These are phyloP conservation scores for Saccostrea cuccullata DNA, from an alignment of 1,140 invertebrate genomes.

Conservation along the genomic window DNA sequence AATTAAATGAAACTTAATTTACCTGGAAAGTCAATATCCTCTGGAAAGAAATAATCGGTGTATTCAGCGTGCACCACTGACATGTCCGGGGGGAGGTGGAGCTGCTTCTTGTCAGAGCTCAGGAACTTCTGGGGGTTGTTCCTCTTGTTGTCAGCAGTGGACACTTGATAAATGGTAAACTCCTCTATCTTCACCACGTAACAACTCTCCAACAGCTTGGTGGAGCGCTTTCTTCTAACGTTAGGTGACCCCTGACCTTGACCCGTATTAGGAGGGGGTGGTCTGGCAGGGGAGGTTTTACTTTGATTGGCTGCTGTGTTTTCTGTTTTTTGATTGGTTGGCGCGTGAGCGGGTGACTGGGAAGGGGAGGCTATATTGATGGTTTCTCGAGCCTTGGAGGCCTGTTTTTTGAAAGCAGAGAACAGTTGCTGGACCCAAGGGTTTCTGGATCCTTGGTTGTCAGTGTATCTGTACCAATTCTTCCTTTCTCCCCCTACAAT, in stretches of 20 bases:
- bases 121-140: constrained; percentile 89
- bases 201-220: constrained; percentile 94
- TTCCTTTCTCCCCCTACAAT: constrained; percentile 85
- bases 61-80: constrained; percentile 96
- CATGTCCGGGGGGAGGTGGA: constrained; percentile 91
- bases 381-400: constrained; percentile 62
- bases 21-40: constrained; percentile 94
- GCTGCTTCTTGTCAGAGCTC: constrained; percentile 90
- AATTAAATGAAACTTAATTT: constrained; percentile 53
- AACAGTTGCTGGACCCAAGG: constrained; percentile 79
- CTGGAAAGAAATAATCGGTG: constrained; percentile 98
- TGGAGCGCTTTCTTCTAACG: constrained; percentile 60
- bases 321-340: background rate
- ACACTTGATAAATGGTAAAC: constrained; percentile 76
- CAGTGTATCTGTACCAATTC: constrained; percentile 87
- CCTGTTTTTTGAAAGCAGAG: constrained; percentile 74
- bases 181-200: constrained; percentile 93
- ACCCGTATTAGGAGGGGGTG: constrained; percentile 45
- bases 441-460: constrained; percentile 76
- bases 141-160: constrained; percentile 81
- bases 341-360: constrained; percentile 57
- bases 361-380: constrained; percentile 61
- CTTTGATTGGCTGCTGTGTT: constrained; percentile 52
- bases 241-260: constrained; percentile 33
- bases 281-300: constrained; percentile 38